Base-by-base conservation (phyloP, 2,797 vertebrate genomes). In the Chaenodraco wilsoni region DNA sequence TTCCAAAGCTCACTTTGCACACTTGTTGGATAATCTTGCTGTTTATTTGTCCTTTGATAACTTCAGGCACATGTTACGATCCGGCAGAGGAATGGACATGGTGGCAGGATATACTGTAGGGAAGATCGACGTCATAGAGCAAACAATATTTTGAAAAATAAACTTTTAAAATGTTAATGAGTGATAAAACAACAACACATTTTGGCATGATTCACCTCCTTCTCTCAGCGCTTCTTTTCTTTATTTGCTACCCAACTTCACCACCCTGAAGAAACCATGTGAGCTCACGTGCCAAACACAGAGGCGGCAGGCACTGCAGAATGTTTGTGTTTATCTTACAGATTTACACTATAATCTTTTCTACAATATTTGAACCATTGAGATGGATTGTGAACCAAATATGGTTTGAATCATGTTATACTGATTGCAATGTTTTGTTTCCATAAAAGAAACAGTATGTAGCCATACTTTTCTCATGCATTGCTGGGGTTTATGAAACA, bases 251-350 rank as follows among this genome's bases (percentile, higher is more conserved):
- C 17, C 21, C 14, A 43, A 23, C 76, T 13, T 17, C 15, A 9
- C 55, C 63, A 44, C 68, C 49, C 40, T n/a, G 21, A 62, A 51
- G 54, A 54, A 67, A 65, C 45, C 57, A 17, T 49, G 3, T 21
- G 21, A 56, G 77, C 50, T 19, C 62, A 48, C 14, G 27, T 68
- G 79, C 58, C 72, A 79, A 74, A 78, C 66, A 65, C 9, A 16
- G 56, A 79, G 78, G 74, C 58, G 7, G 74, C 55, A 69, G 43
- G 65, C 71, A 56, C 54, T 64, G 69, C 13, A 56, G 51, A 71
- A 69, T 74, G 82, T 82, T 84, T 74, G 71, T 88, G 84, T 88
- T 89, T 88, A 86, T 70, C 54, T 66, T 66, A 46, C 65, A 84
- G 79, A 88, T 73, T 81, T 84, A 72, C 67, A 67, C 68, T 69